Base-by-base conservation (phyloP, 2,888 invertebrate genomes). In the Ectemnius cavifrons region DNA sequence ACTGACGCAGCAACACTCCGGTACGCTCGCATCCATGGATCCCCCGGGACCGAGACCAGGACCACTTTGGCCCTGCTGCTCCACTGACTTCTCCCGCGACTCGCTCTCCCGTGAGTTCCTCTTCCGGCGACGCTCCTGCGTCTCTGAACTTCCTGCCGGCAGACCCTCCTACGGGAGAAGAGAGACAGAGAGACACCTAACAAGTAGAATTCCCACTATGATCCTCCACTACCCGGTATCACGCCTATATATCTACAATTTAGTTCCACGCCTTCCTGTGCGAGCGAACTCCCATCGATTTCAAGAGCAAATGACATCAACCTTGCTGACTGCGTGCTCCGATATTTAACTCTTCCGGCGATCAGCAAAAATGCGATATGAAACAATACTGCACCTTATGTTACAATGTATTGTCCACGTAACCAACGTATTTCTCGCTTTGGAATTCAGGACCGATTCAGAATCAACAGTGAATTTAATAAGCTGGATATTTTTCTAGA, bases 1-100 rank as follows among this genome's bases (percentile, higher is more conserved):
- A n/a, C 89, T 89, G 70, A 90, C 90, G 85, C 90, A 90, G 62
- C 89, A 88, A 27, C 89, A 88, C 71, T 89, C 89, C 67, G 84
- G 78, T 11, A 88, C 86, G 73, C 85, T 86, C 63, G 86, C 77
- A 45, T 71, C 64, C 27, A 83, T 58, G 23, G 82, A 83, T 37
- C 83, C 77, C 71, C 82, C 65, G 20, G 77, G 45, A 61, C 78
- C 82, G 52, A 82, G 83, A 67, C 73, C n/a, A n/a, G 3, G 16
- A 52, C 16, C n/a, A 16, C 16, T 4, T 14, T 52, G 52, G 14
- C 16, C 5, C 16, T 52, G 52, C 16, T 52, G 52, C 58, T 86
- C 86, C 64, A 85, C 85, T 71, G 88, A 68, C 16, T 86, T 84
- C 63, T 89, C 89, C 18, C 86, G 80, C 13, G 88, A 87, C 52